A percentile compares a stretch with the other conserved stretches of the same genome.
These are phyloP conservation scores for Podarcis muralis DNA, from an alignment of 2,113 vertebrate species.

Conservation along the genomic window DNA sequence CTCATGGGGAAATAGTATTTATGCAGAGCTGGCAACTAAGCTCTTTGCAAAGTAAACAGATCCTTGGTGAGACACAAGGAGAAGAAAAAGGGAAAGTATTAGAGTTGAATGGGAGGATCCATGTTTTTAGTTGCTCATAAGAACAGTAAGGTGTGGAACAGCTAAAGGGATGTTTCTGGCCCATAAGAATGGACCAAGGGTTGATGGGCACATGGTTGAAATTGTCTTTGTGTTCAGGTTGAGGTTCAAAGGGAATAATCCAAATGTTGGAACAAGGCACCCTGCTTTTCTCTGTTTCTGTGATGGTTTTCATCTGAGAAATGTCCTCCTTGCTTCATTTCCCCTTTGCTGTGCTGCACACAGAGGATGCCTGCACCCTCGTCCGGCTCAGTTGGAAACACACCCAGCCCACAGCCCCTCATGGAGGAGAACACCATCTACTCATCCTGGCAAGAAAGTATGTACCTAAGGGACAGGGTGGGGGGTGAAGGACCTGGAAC, in stretches of 20 bases:
- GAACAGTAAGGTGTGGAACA: not conserved
- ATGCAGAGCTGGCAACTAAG: not conserved
- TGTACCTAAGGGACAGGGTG: not conserved
- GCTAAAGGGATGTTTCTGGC: not conserved
- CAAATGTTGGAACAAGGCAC: not conserved
- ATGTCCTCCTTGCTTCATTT: not conserved
- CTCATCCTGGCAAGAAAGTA: constrained; percentile 81
- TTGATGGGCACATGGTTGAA: not conserved
- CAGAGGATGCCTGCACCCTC: not conserved
- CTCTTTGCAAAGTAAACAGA: not conserved
- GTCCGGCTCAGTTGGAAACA: not conserved
- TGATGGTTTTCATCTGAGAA: not conserved
- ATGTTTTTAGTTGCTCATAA: not conserved
- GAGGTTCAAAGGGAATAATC: not conserved
- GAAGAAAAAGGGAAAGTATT: not conserved
- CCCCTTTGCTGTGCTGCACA: constrained; percentile 53
- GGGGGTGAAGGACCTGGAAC: not conserved
- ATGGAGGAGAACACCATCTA: constrained; percentile 89
- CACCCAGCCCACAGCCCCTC: constrained; percentile 45
- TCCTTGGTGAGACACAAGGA: not conserved
- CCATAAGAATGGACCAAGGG: not conserved
- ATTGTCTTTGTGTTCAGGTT: not conserved
- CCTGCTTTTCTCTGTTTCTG: not conserved
- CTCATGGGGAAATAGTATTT: not conserved
- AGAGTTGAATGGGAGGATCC: not conserved